These are phyloP conservation scores for Gopherus flavomarginatus DNA, from an alignment of 2,113 vertebrate genomes.

Conservation along the genomic window DNA sequence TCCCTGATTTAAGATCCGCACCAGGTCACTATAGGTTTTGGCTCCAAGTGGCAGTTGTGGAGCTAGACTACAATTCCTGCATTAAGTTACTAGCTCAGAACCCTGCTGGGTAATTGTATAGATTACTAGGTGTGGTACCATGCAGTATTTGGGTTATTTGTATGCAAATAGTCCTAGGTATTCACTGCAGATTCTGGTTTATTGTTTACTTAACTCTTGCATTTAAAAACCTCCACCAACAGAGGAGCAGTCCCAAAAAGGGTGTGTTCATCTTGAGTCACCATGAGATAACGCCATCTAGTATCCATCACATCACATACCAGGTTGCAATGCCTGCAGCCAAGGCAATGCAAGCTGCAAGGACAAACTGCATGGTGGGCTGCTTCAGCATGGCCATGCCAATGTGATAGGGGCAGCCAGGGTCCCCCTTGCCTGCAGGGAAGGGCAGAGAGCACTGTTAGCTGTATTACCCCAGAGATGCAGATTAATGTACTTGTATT, in stretches of 20 bases:
- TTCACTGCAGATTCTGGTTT: constrained; percentile 44
- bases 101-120: not conserved
- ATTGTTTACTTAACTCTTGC: constrained; percentile 57
- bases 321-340: constrained; percentile 87
- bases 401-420: constrained; percentile 78
- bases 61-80: not conserved
- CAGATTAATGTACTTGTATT: fast-evolving
- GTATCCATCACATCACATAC: constrained; percentile 88
- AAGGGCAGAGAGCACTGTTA: constrained; percentile 25
- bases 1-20: not conserved
- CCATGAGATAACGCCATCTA: fast-evolving
- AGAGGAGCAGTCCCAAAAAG: not conserved
- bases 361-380: constrained; percentile 86
- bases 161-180: constrained; percentile 9
- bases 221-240: constrained; percentile 43
- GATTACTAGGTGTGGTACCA: not conserved
- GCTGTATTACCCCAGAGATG: not conserved
- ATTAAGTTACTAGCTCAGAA: not conserved
- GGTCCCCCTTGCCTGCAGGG: constrained; percentile 75
- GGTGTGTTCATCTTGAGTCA: fast-evolving
- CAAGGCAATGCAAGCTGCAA: constrained; percentile 85
- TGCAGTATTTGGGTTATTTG: not conserved
- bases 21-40: not conserved
- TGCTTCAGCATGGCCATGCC: constrained; percentile 80
- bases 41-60: not conserved